phyloP scores from a whole-genome alignment of 2,888 invertebrate species.

The Acanthacorydalis orientalis region DNA sequence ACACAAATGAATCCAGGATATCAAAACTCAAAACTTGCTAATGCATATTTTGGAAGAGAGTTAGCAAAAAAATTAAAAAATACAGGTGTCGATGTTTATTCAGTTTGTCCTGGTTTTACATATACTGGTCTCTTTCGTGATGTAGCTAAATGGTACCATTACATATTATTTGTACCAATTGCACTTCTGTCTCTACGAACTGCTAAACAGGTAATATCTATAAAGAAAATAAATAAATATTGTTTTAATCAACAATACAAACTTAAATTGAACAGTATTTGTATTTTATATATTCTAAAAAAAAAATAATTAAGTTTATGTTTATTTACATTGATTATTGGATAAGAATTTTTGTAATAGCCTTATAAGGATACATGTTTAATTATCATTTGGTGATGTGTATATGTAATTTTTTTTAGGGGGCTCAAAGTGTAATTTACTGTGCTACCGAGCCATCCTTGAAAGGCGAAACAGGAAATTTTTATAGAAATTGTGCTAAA shows the following conservation, averaged over 20 bases:
- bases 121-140: constrained; percentile 60
- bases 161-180: constrained; percentile 50
- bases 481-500: constrained; percentile 57
- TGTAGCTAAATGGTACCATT: constrained; percentile 52
- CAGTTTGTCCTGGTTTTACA: constrained; percentile 65
- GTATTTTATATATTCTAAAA: too few relatives aligned
- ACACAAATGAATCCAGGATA: constrained; percentile 39
- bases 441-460: constrained; percentile 49
- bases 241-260: not conserved
- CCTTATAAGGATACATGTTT: too few relatives aligned
- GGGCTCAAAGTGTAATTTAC: constrained; percentile 61
- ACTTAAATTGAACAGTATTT: too few relatives aligned
- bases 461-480: constrained; percentile 45
- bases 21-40: constrained; percentile 62
- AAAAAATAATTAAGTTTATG: too few relatives aligned
- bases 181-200: constrained; percentile 54
- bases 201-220: constrained; percentile 42
- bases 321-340: too few relatives aligned
- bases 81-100: constrained; percentile 43
- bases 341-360: too few relatives aligned
- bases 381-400: too few relatives aligned
- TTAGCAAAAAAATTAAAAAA: constrained; percentile 38
- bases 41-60: constrained; percentile 50
- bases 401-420: constrained; percentile 32
- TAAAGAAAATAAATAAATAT: not conserved